These are phyloP conservation scores for Gambelia wislizenii DNA, from an alignment of 2,797 vertebrate species.

Conservation along the genomic window DNA sequence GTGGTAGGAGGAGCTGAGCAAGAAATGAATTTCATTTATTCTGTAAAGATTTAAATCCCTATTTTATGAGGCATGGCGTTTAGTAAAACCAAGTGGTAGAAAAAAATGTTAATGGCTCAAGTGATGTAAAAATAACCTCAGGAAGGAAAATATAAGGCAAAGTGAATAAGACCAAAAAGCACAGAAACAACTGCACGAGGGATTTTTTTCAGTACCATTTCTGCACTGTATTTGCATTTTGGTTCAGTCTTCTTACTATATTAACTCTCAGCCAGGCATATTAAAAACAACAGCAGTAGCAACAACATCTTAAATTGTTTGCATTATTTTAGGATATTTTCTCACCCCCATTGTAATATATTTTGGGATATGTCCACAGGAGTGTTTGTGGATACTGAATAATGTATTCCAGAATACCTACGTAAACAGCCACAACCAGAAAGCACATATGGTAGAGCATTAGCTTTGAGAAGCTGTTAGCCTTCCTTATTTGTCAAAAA, in stretches of 20 bases:
- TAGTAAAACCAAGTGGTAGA: conserved; percentile 61
- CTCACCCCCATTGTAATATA: too few species aligned
- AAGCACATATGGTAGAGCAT: too few species aligned
- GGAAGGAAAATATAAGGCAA: conserved; percentile 47
- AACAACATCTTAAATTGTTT: too few species aligned
- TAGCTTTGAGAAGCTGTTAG: too few species aligned
- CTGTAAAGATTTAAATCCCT: conserved; percentile 75
- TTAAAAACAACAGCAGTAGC: too few species aligned
- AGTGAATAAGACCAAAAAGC: conserved; percentile 5
- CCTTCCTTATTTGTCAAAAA: too few species aligned
- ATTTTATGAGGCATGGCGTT: conserved; percentile 73
- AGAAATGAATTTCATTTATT: conserved; percentile 77
- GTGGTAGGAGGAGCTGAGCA: conserved; percentile 59
- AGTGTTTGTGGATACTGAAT: too few species aligned
- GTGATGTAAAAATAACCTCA: conserved; percentile 58
- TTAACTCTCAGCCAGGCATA: neutral
- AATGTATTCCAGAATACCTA: too few species aligned
- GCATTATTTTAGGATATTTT: too few species aligned
- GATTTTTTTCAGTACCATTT: neutral
- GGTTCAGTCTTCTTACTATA: conserved; percentile 42
- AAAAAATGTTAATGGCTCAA: conserved; percentile 62
- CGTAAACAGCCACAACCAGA: too few species aligned
- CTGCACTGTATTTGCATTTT: conserved; percentile 30
- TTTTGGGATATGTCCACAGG: too few species aligned
- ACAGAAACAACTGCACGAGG: neutral